A percentile compares a stretch with the other conserved stretches of the same genome.
Evolutionary conservation across 2,797 vertebrate genomes (phyloP).

Genomic region (Propithecus perrieri): DNA sequence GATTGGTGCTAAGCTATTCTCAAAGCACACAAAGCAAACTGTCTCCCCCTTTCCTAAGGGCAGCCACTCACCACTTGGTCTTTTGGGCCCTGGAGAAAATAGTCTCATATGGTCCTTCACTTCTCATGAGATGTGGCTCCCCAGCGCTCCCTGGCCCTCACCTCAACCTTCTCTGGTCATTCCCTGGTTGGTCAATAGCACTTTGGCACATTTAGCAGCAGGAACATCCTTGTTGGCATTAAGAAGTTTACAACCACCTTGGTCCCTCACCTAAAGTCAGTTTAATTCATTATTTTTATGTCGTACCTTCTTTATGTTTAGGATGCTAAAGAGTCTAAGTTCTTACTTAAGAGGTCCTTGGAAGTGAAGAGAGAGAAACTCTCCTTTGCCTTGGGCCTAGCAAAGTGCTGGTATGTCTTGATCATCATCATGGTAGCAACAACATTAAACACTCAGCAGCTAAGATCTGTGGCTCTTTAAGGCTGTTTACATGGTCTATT

Average conservation of each 20-base stretch:
- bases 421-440: background rate
- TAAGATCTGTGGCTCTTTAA: background rate
- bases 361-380: background rate
- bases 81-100: background rate
- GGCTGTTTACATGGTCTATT: fast-evolving
- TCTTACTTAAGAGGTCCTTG: background rate
- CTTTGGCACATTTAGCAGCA: background rate
- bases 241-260: background rate
- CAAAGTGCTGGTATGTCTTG: background rate
- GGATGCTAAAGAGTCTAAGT: background rate
- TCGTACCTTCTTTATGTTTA: background rate
- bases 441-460: background rate
- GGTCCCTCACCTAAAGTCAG: background rate
- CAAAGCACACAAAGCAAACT: background rate
- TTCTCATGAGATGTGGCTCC: fast-evolving
- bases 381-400: background rate
- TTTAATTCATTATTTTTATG: background rate
- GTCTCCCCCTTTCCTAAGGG: background rate
- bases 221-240: background rate
- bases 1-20: background rate
- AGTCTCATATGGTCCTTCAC: fast-evolving
- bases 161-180: fast-evolving
- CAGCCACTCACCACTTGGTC: background rate
- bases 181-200: background rate
- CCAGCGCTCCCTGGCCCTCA: fast-evolving